A percentile compares a stretch with the other conserved stretches of the same genome.
Conservation (phyloP, 2,888 invertebrate genomes). For the Caenorhabditis panamensis region DNA sequence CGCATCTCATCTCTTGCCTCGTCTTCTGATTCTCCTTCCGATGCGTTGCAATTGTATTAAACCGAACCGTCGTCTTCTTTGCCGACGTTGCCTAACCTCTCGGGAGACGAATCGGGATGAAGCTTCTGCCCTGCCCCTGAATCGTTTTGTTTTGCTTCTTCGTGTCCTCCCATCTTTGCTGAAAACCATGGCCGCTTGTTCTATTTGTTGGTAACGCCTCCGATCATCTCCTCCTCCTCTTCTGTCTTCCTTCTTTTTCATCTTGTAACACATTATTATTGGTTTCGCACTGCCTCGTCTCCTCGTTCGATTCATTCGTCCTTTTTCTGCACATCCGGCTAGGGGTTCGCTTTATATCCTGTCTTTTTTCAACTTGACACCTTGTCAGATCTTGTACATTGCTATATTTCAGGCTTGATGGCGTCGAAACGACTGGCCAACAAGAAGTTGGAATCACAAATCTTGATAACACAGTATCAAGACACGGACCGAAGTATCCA, state of each 20-base stretch:
- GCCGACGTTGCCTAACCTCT: neutral
- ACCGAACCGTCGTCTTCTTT: constrained; percentile 25
- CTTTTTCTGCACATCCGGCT: constrained; percentile 5
- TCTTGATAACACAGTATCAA: constrained; percentile 53
- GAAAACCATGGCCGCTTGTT: constrained; percentile 30
- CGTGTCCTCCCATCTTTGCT: constrained; percentile 16
- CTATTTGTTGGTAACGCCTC: constrained; percentile 37
- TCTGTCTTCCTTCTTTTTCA: constrained; percentile 9
- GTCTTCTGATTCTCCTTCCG: constrained; percentile 46
- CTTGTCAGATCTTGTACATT: neutral
- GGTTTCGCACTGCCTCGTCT: constrained; percentile 21
- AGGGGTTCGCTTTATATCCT: constrained; percentile 4
- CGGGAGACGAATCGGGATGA: constrained; percentile 1
- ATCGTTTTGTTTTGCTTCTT: constrained; percentile 30
- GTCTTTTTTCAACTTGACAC: neutral
- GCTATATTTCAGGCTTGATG: constrained; percentile 39
- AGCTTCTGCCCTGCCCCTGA: neutral
- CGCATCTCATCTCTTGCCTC: constrained; percentile 30
- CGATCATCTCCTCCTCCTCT: constrained; percentile 12
- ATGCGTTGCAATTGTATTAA: constrained; percentile 56
- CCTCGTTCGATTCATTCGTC: constrained; percentile 2
- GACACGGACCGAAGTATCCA: constrained; percentile 60
- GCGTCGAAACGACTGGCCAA: constrained; percentile 20
- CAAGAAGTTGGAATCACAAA: constrained; percentile 28
- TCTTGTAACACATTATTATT: constrained; percentile 56